A percentile compares a stretch with the other conserved stretches of the same genome.
phyloP scores from a whole-genome alignment of 2,888 invertebrate species.

The Eudemis profundana region DNA sequence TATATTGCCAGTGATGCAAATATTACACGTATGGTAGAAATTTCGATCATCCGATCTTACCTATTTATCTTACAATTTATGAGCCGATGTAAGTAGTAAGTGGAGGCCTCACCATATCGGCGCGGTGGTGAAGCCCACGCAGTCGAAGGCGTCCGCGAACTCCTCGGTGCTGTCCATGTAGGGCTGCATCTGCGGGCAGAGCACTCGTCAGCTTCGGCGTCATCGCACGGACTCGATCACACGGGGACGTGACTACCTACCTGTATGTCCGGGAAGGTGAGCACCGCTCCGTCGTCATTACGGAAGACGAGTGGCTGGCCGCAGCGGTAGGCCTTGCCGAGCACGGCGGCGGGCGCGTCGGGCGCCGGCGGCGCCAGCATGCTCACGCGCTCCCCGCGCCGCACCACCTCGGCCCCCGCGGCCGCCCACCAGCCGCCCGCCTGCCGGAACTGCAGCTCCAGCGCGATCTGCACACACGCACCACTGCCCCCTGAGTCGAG shows the following conservation, averaged over 20 bases:
- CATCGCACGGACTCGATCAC: neutral
- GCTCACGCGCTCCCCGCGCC: constrained; percentile 68
- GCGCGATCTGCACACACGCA: constrained; percentile 69
- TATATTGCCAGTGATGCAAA: too few relatives aligned
- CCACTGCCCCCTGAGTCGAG: constrained; percentile 6
- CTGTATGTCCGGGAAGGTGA: constrained; percentile 82
- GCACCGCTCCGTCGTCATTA: constrained; percentile 74
- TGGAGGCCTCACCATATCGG: constrained; percentile 90
- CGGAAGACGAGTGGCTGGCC: constrained; percentile 79
- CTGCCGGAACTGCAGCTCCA: constrained; percentile 85
- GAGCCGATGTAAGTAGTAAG: too few relatives aligned
- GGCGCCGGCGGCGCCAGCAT: constrained; percentile 73
- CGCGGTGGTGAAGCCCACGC: constrained; percentile 95
- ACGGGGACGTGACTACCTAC: constrained; percentile 56
- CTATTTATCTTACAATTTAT: too few relatives aligned
- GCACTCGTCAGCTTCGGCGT: neutral
- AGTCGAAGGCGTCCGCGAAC: constrained; percentile 94
- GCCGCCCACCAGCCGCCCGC: constrained; percentile 83
- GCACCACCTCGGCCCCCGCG: constrained; percentile 84
- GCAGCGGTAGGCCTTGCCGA: constrained; percentile 85
- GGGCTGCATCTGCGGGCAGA: constrained; percentile 79
- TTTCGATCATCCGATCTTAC: too few relatives aligned
- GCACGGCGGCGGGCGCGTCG: constrained; percentile 78
- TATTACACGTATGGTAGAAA: too few relatives aligned
- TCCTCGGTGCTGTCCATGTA: constrained; percentile 79